Evolutionary conservation across 2,113 vertebrate genomes (phyloP).

Genomic region (Marcusenius ussheri): DNA sequence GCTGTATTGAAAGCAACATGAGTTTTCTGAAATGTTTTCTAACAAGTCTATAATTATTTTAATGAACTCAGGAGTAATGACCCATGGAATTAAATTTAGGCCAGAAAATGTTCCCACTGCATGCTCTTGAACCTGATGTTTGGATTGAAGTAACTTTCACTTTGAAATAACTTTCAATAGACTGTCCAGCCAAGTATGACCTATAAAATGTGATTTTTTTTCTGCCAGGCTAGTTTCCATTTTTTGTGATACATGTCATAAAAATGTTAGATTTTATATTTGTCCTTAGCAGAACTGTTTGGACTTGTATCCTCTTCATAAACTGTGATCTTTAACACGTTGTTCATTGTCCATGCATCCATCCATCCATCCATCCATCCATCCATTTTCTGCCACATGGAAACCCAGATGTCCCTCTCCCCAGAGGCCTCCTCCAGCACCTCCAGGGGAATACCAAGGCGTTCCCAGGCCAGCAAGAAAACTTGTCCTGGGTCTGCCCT

Average conservation of each 20-base stretch:
- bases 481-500: not conserved
- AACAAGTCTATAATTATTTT: slow-evolving; percentile 14
- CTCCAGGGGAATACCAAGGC: not conserved
- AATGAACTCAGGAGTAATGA: slow-evolving; percentile 7
- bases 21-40: not conserved
- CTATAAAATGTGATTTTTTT: not conserved
- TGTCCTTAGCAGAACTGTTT: not conserved
- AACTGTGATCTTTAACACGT: not conserved
- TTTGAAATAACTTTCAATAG: not conserved
- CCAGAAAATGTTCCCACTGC: not conserved
- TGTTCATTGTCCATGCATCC: not conserved
- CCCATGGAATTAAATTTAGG: slow-evolving; percentile 1
- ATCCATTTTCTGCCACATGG: not conserved
- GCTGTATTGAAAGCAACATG: not conserved
- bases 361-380: not conserved
- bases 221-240: not conserved
- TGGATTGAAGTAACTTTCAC: not conserved
- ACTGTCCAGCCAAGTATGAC: not conserved
- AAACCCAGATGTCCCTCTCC: not conserved
- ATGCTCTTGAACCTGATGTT: not conserved
- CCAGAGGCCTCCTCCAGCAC: not conserved
- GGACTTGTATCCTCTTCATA: not conserved
- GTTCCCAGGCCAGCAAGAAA: not conserved
- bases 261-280: not conserved
- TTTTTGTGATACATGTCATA: not conserved